phyloP scores from a whole-genome alignment of 2,888 invertebrate genomes.

The Idaea straminata region DNA sequence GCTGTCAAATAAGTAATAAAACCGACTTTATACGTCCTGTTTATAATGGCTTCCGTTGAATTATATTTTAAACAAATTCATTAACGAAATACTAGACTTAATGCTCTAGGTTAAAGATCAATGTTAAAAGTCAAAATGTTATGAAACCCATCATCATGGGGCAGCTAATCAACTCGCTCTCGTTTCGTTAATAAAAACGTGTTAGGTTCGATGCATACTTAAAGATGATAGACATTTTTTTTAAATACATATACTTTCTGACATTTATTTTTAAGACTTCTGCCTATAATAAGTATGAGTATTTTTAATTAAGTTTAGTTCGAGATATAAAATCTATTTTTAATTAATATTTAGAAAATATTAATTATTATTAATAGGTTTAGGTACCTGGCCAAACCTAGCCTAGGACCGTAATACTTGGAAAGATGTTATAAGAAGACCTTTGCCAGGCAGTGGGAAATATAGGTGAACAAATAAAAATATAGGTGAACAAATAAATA shows the following conservation, averaged over 20 bases:
- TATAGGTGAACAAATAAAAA: no score
- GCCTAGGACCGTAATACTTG: no score
- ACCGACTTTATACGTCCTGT: slow-evolving; percentile 57
- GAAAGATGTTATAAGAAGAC: no score
- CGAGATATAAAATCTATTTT: no score
- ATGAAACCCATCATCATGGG: neutral
- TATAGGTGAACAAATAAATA: no score
- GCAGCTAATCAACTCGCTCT: neutral
- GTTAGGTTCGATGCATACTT: neutral
- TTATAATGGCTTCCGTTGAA: slow-evolving; percentile 54
- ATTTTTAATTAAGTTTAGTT: no score
- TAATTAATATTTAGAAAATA: no score
- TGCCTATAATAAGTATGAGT: no score
- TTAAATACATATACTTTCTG: neutral
- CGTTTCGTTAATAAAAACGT: neutral
- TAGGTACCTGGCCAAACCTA: no score
- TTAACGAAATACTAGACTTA: slow-evolving; percentile 32
- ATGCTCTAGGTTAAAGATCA: slow-evolving; percentile 23
- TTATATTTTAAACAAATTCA: slow-evolving; percentile 47
- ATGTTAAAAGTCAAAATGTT: slow-evolving; percentile 14
- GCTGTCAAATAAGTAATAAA: slow-evolving; percentile 48
- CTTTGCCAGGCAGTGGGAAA: no score
- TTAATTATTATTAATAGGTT: no score
- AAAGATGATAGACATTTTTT: neutral
- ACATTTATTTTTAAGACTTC: no score